These are phyloP conservation scores for Genyomyrus donnyi DNA, from an alignment of 2,113 vertebrate genomes.

Conservation along the genomic window DNA sequence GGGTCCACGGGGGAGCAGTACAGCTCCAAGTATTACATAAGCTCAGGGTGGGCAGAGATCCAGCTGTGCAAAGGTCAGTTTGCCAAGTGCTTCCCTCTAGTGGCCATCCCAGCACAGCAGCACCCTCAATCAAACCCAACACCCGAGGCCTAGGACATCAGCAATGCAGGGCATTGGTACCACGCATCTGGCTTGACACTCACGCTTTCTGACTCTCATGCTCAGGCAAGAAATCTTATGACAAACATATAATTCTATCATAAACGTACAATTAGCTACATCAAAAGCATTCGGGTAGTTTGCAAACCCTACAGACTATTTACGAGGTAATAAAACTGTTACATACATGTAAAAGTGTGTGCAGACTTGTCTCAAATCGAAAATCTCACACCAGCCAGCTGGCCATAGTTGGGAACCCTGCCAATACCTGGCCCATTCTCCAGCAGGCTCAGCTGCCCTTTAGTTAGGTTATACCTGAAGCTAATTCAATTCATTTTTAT, in stretches of 20 bases:
- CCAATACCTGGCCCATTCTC: no score
- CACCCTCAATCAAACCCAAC: not conserved
- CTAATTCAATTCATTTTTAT: not conserved
- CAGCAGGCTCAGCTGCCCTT: not conserved
- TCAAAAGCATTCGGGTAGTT: no score
- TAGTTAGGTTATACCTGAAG: not conserved
- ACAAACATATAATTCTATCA: no score
- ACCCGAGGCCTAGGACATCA: not conserved
- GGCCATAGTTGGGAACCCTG: no score
- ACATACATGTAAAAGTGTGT: no score
- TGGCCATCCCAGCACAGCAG: not conserved
- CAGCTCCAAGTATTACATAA: not conserved
- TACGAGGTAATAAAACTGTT: no score
- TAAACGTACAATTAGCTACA: no score
- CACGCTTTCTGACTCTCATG: not conserved
- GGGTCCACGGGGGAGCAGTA: not conserved
- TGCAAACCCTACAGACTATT: no score
- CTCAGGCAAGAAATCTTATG: not conserved
- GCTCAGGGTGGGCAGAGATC: not conserved
- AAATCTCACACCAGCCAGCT: no score
- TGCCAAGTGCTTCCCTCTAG: slow-evolving; percentile 4
- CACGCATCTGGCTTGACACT: not conserved
- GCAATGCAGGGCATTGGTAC: not conserved
- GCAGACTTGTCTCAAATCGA: no score
- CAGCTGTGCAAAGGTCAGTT: not conserved